These are phyloP conservation scores for Psittacara wagleri DNA, from an alignment of 2,113 vertebrate genomes.

Conservation along the genomic window DNA sequence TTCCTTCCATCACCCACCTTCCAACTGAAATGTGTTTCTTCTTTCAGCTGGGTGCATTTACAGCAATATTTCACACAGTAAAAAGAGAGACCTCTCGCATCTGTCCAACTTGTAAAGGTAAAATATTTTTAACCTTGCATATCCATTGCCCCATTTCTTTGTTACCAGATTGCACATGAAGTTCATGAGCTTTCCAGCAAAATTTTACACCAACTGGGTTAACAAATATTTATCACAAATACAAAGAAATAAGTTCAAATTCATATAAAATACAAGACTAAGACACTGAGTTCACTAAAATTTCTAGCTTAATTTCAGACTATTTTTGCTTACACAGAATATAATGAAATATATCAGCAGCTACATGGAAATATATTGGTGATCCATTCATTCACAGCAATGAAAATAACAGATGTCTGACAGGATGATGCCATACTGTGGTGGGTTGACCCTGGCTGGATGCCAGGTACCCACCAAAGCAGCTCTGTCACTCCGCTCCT, in stretches of 20 bases:
- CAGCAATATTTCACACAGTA: neutral
- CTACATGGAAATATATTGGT: neutral
- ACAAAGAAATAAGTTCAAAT: neutral
- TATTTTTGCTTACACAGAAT: neutral
- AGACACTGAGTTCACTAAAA: neutral
- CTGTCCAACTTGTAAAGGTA: neutral
- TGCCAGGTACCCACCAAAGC: neutral
- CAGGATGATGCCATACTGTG: neutral
- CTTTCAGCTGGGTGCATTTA: neutral
- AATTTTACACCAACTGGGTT: neutral
- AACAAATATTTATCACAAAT: neutral
- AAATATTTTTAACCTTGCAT: neutral
- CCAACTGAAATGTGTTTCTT: neutral
- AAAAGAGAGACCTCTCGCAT: neutral
- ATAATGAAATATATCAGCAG: neutral
- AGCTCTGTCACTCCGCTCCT: neutral
- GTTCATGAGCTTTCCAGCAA: neutral
- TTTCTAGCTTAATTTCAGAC: neutral
- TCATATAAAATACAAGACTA: neutral
- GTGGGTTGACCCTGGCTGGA: neutral
- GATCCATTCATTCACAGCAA: neutral
- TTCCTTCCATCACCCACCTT: neutral
- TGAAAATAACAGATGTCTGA: neutral
- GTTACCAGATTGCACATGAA: neutral
- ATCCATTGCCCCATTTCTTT: neutral